Percentiles rank a stretch among this genome's conserved stretches.
Evolutionary conservation across 2,797 vertebrate genomes (phyloP).

Genomic region (Dermochelys coriacea): DNA sequence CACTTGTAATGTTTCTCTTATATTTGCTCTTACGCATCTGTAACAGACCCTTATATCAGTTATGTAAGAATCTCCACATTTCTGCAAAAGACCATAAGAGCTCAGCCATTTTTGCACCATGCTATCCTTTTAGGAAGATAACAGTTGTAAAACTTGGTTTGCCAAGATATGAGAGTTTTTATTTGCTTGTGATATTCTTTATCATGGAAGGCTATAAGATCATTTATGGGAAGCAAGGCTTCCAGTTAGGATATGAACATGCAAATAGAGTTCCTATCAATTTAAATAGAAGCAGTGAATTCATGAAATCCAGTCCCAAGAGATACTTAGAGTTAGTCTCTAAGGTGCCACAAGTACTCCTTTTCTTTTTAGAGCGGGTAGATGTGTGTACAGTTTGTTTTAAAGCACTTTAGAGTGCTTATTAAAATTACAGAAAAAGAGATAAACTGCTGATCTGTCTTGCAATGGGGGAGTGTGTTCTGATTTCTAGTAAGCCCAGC

Average conservation of each 20-base stretch:
- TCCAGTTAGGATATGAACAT: neutral
- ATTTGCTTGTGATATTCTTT: neutral
- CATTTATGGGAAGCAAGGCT: neutral
- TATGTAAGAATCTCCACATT: neutral
- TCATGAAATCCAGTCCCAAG: neutral
- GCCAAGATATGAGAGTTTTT: rapidly evolving
- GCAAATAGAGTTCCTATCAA: neutral
- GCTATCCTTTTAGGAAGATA: neutral
- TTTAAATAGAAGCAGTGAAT: neutral
- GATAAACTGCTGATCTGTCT: neutral
- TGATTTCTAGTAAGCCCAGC: neutral
- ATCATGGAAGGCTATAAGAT: neutral
- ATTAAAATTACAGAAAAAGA: neutral
- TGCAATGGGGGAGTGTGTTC: neutral
- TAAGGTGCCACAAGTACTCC: too few relatives aligned
- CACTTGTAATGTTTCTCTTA: neutral
- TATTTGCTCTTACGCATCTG: neutral
- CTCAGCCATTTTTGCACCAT: neutral
- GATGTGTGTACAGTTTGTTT: neutral
- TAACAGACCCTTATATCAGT: neutral
- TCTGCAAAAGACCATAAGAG: neutral
- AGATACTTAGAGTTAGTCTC: too few relatives aligned
- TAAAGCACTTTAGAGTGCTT: neutral
- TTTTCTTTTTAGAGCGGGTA: too few relatives aligned
- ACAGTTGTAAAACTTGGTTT: neutral